Base-by-base conservation (phyloP, 2,888 invertebrate species). In the Neoscelio sp. region DNA sequence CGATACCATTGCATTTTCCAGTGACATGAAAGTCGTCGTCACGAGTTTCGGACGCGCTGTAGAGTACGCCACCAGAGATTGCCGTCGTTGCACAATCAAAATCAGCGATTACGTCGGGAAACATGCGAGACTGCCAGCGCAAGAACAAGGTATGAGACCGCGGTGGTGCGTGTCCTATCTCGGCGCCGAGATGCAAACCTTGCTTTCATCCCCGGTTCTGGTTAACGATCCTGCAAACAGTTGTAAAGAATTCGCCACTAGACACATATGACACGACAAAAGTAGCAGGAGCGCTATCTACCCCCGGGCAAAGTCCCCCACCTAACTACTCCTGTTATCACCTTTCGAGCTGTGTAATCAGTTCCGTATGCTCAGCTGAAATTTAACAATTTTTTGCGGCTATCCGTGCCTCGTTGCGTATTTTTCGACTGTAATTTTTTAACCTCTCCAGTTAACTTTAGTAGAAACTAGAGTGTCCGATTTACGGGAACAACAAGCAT, bases 221-320 rank as follows among this genome's bases (percentile, higher is more conserved):
- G 56, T 68, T 67, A 73, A 58, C 71, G 54, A 58, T 62, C 80
- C 71, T 76, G 88, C 88, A 88, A 88, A 88, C 88, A 88, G 88
- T 88, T 87, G 86, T 88, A 87, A 88, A 88, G 88, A 88, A 88
- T 87, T 86, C 82, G 84, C 74, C 28, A 52, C 48, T 60, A 67
- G 80, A 78, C 80, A 74, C 75, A 67, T 67, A 81, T 78, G 70
- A 80, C 67, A 75, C 65, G 73, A 73, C 64, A 68, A 75, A 64
- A 48, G 75, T 80, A 44, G 54, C 62, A 42, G 33, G 56, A 71
- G 62, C 84, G 85, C 85, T 88, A 88, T 88, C 88, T 88, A 82
- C 83, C 82, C n/a, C 79, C 60, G 82, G 82, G 78, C 87, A 85
- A 86, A 80, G 78, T 46, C 76, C 77, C n/a, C 70, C 77, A 48